Base-by-base conservation (phyloP, 1,140 invertebrate species). In the Papilio helenus region DNA sequence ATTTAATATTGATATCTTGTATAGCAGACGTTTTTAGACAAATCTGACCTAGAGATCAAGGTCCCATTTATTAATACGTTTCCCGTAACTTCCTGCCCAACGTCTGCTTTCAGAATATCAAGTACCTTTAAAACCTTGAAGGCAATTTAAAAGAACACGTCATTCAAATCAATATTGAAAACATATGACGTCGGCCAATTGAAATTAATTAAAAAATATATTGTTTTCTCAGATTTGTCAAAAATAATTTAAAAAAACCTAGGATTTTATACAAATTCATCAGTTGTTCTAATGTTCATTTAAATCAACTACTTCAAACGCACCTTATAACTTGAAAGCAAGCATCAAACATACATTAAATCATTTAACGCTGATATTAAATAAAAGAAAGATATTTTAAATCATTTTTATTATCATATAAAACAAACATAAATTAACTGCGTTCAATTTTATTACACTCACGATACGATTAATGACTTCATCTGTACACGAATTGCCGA, bases 371-470 rank as follows among this genome's bases (percentile, higher is more conserved):
- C 26, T 68, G 26, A 29, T 68, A 65, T 65, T 29, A 68, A 68
- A 68, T 68, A 29, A 16, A 29, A 68, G 26, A 68, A 29, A 68
- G 12, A 26, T 18, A 68, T 68, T 68, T 68, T 68, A 68, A 68
- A 68, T 65, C 61, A 65, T 29, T 65, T 65, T 65, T 65, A 65
- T 65, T 65, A 65, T 65, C 61, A 29, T 29, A 65, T 65, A 65
- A 65, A 65, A 65, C 61, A 65, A 65, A 65, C 34, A 65, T 65
- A 65, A 65, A 65, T 3, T 18, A 65, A 26, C 61, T 29, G 10
- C 26, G 61, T 65, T 29, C 61, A 16, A 65, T 65, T 65, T 65
- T 65, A 65, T 65, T 65, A 29, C 61, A 65, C 61, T 65, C 18
- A 26, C 23, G 61, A 65, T 65, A 65, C 61, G 61, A 65, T 65